Evolutionary conservation across 2,888 invertebrate species (phyloP).

Genomic region (Cacoxenus indagator): DNA sequence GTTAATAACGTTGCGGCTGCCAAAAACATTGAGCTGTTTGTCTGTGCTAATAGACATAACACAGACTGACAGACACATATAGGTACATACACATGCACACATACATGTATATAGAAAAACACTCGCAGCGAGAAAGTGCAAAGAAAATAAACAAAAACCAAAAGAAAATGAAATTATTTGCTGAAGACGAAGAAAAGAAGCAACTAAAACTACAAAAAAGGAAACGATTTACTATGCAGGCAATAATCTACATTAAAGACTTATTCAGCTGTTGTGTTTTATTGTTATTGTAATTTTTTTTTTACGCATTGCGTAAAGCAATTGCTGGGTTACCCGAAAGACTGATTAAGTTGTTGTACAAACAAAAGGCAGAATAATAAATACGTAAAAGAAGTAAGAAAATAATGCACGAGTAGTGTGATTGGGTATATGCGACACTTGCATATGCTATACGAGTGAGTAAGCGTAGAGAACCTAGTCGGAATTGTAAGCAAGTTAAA

Average conservation of each 20-base stretch:
- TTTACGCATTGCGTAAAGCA: background rate
- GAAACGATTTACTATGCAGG: background rate
- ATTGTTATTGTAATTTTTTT: background rate
- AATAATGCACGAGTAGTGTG: background rate
- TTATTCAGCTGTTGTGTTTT: constrained; percentile 33
- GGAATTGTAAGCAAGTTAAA: no score
- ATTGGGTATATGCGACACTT: no score
- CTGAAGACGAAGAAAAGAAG: background rate
- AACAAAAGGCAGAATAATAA: constrained; percentile 40
- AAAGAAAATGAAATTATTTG: constrained; percentile 13
- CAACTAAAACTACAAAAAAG: background rate
- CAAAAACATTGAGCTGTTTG: background rate
- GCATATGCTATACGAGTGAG: no score
- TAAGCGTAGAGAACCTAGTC: no score
- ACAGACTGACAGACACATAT: background rate
- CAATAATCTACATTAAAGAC: constrained; percentile 25
- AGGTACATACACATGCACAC: background rate
- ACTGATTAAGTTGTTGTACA: constrained; percentile 59
- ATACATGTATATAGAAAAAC: background rate
- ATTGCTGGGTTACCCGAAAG: constrained; percentile 38
- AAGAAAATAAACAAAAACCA: constrained; percentile 13
- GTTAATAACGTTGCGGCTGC: background rate
- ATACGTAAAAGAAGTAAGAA: no score
- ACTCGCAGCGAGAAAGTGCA: no score
- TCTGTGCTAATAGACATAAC: background rate